Conservation (phyloP, 2,113 vertebrate genomes). For the Oplegnathus fasciatus region DNA sequence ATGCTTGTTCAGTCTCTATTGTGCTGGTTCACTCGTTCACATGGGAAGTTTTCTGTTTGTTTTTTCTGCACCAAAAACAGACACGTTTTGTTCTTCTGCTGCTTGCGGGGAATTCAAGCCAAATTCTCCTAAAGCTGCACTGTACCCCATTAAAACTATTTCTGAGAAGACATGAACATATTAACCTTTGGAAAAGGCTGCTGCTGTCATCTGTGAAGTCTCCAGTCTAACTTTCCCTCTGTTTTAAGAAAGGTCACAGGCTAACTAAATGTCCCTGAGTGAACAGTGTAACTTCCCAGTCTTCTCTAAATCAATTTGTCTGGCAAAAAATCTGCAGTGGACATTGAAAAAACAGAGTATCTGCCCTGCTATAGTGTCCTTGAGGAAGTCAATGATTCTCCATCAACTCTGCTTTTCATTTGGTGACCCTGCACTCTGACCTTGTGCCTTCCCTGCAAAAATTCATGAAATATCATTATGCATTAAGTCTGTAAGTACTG, state of each 20-base stretch:
- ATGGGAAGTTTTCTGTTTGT: constrained; percentile 53
- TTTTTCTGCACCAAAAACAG: constrained; percentile 38
- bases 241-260: constrained; percentile 52
- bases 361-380: no score
- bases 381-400: neutral
- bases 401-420: neutral
- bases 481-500: neutral
- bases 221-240: constrained; percentile 18
- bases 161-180: constrained; percentile 14
- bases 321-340: neutral
- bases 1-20: constrained; percentile 32
- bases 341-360: neutral
- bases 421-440: neutral
- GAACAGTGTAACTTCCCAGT: constrained; percentile 10
- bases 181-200: constrained; percentile 59
- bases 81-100: constrained; percentile 35
- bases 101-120: constrained; percentile 1
- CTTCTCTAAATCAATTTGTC: constrained; percentile 18
- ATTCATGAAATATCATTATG: neutral
- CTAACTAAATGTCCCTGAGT: constrained; percentile 29
- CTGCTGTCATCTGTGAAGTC: constrained; percentile 41
- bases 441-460: neutral
- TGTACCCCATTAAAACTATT: constrained; percentile 22
- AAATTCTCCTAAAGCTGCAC: constrained; percentile 32
- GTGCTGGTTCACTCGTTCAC: constrained; percentile 44